A percentile compares a stretch with the other conserved stretches of the same genome.
Conservation (phyloP, 2,113 vertebrate genomes). For the Apodemus sylvaticus region DNA sequence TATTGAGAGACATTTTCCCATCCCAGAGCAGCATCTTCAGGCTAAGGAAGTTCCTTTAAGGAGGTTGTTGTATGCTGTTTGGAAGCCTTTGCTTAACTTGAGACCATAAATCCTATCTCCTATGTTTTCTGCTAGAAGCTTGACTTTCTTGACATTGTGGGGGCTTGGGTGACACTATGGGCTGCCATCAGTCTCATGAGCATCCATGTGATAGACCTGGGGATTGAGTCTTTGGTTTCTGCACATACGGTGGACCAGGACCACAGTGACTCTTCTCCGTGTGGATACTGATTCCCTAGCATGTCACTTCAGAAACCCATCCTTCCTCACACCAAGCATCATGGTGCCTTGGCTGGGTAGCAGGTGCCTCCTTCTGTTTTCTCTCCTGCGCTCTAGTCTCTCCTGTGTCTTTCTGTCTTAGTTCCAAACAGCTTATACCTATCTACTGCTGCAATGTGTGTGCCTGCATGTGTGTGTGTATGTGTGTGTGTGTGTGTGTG, state of each 20-base stretch:
- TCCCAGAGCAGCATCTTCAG: not conserved
- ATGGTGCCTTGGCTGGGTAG: too few species aligned
- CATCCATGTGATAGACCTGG: too few species aligned
- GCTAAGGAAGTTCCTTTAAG: not conserved
- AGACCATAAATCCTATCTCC: not conserved
- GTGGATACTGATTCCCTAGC: not conserved
- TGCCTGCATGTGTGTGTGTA: too few species aligned
- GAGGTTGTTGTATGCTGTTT: not conserved
- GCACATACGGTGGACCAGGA: too few species aligned
- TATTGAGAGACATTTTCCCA: not conserved
- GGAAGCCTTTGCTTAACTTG: not conserved
- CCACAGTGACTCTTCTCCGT: rapidly evolving
- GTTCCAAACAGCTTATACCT: not conserved
- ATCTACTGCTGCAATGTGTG: not conserved
- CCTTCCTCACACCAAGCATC: too few species aligned
- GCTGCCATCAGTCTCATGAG: not conserved
- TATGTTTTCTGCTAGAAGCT: not conserved
- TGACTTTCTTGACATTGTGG: not conserved
- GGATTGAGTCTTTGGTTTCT: not conserved
- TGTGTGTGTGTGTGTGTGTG: not conserved
- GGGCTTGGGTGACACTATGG: not conserved
- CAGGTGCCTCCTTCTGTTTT: not conserved
- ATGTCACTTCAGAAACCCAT: rapidly evolving
- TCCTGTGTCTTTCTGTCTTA: not conserved
- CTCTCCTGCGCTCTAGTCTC: not conserved